Evolutionary conservation across 30 jellyfish, hydroid and myxozoan species (phyloP), one percentile per base, ranked within the genome.

Genomic region (Pelagia noctiluca): DNA sequence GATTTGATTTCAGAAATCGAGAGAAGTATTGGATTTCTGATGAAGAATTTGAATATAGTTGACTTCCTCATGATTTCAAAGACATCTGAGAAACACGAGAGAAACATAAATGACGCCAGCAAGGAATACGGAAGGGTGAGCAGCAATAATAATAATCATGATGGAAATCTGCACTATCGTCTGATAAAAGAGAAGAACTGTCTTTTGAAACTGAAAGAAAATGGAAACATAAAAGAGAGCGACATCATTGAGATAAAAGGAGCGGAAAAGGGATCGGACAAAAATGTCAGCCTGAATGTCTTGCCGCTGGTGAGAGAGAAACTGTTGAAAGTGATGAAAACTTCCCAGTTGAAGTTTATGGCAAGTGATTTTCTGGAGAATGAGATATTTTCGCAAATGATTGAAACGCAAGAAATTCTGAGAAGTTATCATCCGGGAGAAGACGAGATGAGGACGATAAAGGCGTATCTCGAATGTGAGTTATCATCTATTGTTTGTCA

Each of bases 401-500:
- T 66, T 28, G 92, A 82, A 26, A 53, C 85, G 38, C 79, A 82
- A 8, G 35, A 37, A 2, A 53, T 53, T 25, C 42, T 61, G 22
- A 66, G 26, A 4, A 66, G 49, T 22, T 60, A 48, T 33, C 76
- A 67, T 2, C 73, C 74, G 4, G 57, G 60, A n/a, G 52, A 50
- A 30, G 80, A 54, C 53, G 92, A 67, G 12, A 22, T 82, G 63
- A 63, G 61, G 0, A 82, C 92, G 26, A 49, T 82, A 29, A 82
- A 82, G 42, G 92, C 92, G 1, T 82, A 82, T 36, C 35, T 82
- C 3, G 85, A 82, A 82, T 83, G 90, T 80, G 66, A 47, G 8
- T 23, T 26, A 18, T 11, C 28, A 18, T 23, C 19, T 3, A 10
- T 23, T 0, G 4, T 23, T n/a, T n/a, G n/a, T n/a, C n/a, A n/a